Base-by-base conservation (phyloP, 2,113 vertebrate genomes). In the Ceuthmochares aereus region DNA sequence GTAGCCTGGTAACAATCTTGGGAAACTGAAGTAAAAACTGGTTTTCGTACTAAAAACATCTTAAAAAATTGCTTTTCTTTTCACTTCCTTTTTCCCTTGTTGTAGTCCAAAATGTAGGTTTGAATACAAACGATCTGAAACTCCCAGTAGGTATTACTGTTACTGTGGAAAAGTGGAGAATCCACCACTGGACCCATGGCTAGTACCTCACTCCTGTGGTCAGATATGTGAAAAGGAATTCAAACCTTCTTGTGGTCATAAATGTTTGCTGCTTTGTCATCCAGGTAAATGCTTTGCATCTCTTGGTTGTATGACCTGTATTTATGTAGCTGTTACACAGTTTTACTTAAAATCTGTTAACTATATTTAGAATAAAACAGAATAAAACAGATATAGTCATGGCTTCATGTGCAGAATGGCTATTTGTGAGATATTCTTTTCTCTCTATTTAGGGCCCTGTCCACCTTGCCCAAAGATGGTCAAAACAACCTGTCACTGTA, bases 391-490 rank as follows among this genome's bases (percentile, higher is more conserved):
- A 23, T 34, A 23, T 54, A 42, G 12, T 67, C 7, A 52, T 52
- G 60, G 32, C 29, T 75, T 14, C 21, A 27, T 88, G 75, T 86
- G 34, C 78, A 73, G 62, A 84, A 60, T 34, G 60, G 19, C 51
- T 20, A 47, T 22, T 54, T 52, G 32, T 4, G 9, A 54, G 56
- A 10, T 80, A 5, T 18, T 70, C 4, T 25, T 77, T 77, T 90
- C 91, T 67, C 36, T 92, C 30, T 93, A 4, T 36, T 55, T 95
- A 99, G 99, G 99, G 67, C 99, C 99, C 1, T 99, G 99, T 37
- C 99, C 99, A 5, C 99, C 99, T 8, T 99, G 99, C 94, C 99
- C 99, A 32, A 99, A 99, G 98, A 99, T 99, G 99, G 98, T 99
- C 25, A 97, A 98, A 9, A 98, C 98, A 18, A 98, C 98, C 15